These are phyloP conservation scores for Mimumesa dahlbomi DNA, from an alignment of 2,888 invertebrate genomes.

Conservation along the genomic window DNA sequence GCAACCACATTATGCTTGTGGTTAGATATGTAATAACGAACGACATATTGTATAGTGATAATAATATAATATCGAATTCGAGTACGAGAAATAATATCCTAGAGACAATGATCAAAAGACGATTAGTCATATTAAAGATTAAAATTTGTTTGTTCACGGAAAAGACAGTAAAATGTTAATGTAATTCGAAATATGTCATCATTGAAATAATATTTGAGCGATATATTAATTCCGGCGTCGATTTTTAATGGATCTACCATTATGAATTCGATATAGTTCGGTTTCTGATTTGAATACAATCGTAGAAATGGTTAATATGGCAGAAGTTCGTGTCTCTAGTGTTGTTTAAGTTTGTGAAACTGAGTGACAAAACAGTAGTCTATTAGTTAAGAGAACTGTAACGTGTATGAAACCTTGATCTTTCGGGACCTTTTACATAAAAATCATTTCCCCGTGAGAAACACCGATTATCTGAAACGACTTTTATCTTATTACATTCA, in stretches of 20 bases:
- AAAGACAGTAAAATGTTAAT: neutral
- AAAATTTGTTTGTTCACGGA: constrained; percentile 5
- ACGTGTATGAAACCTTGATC: constrained; percentile 59
- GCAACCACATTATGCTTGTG: no score
- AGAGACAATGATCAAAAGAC: constrained; percentile 24
- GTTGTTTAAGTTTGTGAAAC: constrained; percentile 74
- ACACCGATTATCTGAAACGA: constrained; percentile 32
- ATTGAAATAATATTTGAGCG: constrained; percentile 13
- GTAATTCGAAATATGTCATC: neutral
- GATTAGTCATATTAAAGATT: constrained; percentile 37
- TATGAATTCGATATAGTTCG: neutral
- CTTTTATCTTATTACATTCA: constrained; percentile 51
- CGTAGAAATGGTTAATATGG: constrained; percentile 76
- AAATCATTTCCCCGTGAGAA: constrained; percentile 37
- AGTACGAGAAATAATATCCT: constrained; percentile 10
- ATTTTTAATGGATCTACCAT: neutral
- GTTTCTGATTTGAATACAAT: constrained; percentile 69
- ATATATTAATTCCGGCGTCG: no score
- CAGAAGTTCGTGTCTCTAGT: constrained; percentile 74
- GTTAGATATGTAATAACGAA: no score
- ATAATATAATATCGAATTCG: no score
- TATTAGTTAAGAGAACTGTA: constrained; percentile 58
- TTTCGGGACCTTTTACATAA: constrained; percentile 35
- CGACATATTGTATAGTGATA: no score
- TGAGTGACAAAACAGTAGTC: constrained; percentile 60